Percentiles rank a stretch among this genome's conserved stretches.
phyloP scores from a whole-genome alignment of 1,140 invertebrate genomes.

The Mactra quadrangularis region DNA sequence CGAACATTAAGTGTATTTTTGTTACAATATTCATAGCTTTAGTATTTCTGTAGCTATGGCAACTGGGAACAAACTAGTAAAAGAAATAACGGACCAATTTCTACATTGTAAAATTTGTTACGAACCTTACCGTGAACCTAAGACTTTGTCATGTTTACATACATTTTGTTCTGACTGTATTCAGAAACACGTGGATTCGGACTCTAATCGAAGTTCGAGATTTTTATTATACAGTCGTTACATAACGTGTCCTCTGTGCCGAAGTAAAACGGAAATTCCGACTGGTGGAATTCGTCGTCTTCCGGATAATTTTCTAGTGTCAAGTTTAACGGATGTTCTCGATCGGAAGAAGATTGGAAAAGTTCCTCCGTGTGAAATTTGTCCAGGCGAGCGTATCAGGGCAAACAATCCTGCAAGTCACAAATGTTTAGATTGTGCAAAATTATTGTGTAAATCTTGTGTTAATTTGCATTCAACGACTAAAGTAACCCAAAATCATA shows the following conservation, averaged over 20 bases:
- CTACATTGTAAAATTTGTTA: constrained; percentile 84
- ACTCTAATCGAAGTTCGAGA: constrained; percentile 71
- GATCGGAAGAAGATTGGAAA: constrained; percentile 70
- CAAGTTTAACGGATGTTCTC: constrained; percentile 81
- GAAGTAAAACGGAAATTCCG: constrained; percentile 82
- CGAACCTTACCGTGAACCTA: constrained; percentile 86
- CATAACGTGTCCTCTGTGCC: constrained; percentile 83
- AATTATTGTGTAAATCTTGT: constrained; percentile 81
- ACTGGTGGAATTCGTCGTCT: constrained; percentile 81
- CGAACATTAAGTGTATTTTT: neutral
- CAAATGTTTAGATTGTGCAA: constrained; percentile 83
- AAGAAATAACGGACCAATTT: constrained; percentile 84
- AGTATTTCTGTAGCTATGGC: constrained; percentile 68
- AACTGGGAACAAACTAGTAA: constrained; percentile 79
- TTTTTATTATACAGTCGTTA: constrained; percentile 75
- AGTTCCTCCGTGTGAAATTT: constrained; percentile 82
- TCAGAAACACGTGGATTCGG: constrained; percentile 80
- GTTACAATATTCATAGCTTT: neutral
- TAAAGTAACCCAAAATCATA: constrained; percentile 82
- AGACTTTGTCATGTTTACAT: constrained; percentile 95
- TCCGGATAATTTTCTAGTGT: constrained; percentile 83
- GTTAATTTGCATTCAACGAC: constrained; percentile 81
- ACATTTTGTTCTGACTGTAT: constrained; percentile 94
- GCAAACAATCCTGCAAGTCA: constrained; percentile 77
- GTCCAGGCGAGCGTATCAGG: constrained; percentile 67